Base-by-base conservation (phyloP, 2,797 vertebrate species). In the Cichlasoma orientale region DNA sequence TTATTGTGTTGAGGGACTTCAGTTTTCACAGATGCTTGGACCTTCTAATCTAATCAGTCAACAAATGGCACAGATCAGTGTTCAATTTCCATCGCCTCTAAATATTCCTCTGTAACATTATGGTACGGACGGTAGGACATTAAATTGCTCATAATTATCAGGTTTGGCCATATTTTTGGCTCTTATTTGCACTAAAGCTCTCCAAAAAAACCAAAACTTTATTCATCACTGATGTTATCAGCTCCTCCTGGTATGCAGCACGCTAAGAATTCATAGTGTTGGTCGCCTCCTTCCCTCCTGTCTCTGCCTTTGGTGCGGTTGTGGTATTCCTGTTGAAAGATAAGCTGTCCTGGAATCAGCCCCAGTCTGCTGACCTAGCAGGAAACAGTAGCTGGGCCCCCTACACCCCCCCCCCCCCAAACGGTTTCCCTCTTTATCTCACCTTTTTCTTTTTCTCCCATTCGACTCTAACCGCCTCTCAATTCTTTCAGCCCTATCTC, bases 271-370 rank as follows among this genome's bases (percentile, higher is more conserved):
- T 61, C n/a, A 44, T 44, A 31, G 29, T 47, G 31, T 74, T 10
- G 16, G 19, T 38, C 50, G 25, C 78, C 81, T 78, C 69, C 70
- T 68, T 80, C 73, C 75, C 36, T 54, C 41, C 52, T 33, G 47
- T 80, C 72, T 66, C 75, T 80, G 61, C 71, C 71, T 85, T 78
- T 82, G 78, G 78, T 86, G 73, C 5, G 7, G 58, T 84, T 73
- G 59, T 89, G 87, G 73, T 92, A 87, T 94, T 90, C 77, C 80
- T 82, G 78, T 74, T 89, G 88, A 86, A 91, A 93, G 88, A 92
- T 93, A 86, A 93, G 82, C 89, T 14, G 29, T 75, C 81, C 77
- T 92, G 81, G 82, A 92, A 84, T 89, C 82, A 47, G 79, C 75
- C 75, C 73, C 75, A 83, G 77, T 91, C 84, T 91, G 93, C 93